These are phyloP conservation scores for Genyomyrus donnyi DNA, from an alignment of 2,113 vertebrate genomes.

Conservation along the genomic window DNA sequence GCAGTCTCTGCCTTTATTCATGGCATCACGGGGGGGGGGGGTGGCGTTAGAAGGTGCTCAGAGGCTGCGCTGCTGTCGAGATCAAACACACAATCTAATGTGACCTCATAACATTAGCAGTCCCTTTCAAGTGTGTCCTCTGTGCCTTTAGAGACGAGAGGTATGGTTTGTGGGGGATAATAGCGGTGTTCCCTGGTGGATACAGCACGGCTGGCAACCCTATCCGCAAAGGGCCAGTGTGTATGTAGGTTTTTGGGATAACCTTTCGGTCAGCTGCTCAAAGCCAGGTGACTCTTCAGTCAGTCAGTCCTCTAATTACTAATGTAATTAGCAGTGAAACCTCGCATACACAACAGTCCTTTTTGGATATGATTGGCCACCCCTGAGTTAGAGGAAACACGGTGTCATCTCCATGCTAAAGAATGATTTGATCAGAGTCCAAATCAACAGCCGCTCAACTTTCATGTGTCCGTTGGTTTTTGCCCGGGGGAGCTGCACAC, in stretches of 20 bases:
- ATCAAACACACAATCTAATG: background rate
- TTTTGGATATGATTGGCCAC: background rate
- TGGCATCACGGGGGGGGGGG: background rate
- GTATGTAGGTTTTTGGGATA: background rate
- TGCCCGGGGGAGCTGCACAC: background rate
- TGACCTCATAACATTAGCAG: background rate
- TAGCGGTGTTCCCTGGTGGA: background rate
- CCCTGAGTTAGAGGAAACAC: background rate
- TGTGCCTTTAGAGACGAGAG: background rate
- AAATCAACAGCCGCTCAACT: background rate
- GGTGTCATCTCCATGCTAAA: background rate
- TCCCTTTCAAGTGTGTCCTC: background rate
- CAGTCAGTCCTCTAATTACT: background rate
- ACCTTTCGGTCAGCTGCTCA: background rate
- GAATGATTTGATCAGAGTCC: background rate
- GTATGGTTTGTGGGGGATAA: background rate
- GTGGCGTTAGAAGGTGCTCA: background rate
- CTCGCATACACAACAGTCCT: background rate
- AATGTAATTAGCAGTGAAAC: background rate
- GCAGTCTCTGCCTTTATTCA: background rate
- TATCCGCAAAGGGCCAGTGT: background rate
- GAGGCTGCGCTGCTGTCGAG: background rate
- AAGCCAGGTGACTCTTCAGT: background rate
- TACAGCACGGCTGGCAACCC: background rate
- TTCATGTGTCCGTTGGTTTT: background rate